Evolutionary conservation across 1,140 invertebrate species (phyloP), one percentile per base, ranked within the genome.

Genomic region (Camponotus floridanus): DNA sequence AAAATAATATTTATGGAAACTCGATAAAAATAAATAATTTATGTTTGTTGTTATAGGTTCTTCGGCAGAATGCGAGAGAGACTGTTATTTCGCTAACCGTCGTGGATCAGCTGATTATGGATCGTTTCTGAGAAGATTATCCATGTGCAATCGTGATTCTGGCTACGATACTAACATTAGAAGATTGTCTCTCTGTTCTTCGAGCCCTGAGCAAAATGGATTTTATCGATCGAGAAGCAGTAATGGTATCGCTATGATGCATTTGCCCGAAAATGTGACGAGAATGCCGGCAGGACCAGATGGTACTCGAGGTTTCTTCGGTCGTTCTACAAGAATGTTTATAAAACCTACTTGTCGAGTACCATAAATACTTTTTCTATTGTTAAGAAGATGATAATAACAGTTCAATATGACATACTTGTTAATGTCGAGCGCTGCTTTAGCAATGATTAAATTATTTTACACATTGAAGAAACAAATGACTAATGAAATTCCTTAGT

Each of bases 241-340:
- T 87, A 96, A 96, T 71, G 93, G 92, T 80, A 92, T 95, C 51
- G 94, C 95, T 5, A 94, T 94, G 73, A 90, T 92, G 8, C 96
- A 96, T 89, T 87, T 95, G 26, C 95, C 95, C 21, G 97, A 97
- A 67, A 97, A 97, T 87, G 96, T 98, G 18, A 95, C 98, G n/a
- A 96, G 98, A 51, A 95, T 97, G 93, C 98, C 98, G 0, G 96
- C 96, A 80, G 98, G 98, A 8, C 98, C 98, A 4, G 98, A 98
- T 94, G 98, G 98, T 33, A 97, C 97, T 36, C 96, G 96, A 70
- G 98, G 98, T 42, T 98, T 98, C 90, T 98, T 98, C 88, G 92
- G 92, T 21, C 90, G 94, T 83, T 89, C 90, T 0, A 64, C 89
- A 0, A 92, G 88, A 86, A 71, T 90, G 1, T 4, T 79, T 3